These are phyloP conservation scores for Parthenolecanium corni DNA, from an alignment of 2,888 invertebrate species.

Conservation along the genomic window DNA sequence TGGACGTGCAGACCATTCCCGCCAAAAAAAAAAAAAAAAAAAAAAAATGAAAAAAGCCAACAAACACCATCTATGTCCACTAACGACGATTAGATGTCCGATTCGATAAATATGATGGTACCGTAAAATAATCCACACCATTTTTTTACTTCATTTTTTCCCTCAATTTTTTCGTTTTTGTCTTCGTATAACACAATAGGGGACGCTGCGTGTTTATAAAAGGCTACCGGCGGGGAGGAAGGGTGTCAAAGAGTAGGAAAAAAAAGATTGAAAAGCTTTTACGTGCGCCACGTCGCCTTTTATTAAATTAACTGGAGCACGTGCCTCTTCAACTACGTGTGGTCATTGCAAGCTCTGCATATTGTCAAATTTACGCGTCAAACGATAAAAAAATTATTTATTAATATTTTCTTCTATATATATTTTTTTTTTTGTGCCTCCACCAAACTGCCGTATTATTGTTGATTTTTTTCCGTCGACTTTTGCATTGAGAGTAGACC, in stretches of 20 bases:
- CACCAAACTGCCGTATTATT: no score
- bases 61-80: constrained; percentile 6
- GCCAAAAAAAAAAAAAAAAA: no score
- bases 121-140: background rate
- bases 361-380: constrained; percentile 13
- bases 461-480: no score
- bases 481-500: no score
- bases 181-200: constrained; percentile 5
- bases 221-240: background rate
- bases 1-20: no score
- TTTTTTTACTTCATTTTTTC: background rate
- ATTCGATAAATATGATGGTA: constrained; percentile 21
- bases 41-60: no score
- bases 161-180: no score
- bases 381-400: background rate
- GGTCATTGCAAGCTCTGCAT: constrained; percentile 17
- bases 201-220: constrained; percentile 9
- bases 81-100: constrained; percentile 14
- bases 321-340: constrained; percentile 11
- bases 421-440: no score
- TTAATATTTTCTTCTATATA: no score
- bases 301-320: constrained; percentile 21
- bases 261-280: constrained; percentile 7
- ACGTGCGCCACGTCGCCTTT: constrained; percentile 17
- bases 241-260: background rate